phyloP scores from a whole-genome alignment of 2,113 vertebrate species.

The Meleagris gallopavo region DNA sequence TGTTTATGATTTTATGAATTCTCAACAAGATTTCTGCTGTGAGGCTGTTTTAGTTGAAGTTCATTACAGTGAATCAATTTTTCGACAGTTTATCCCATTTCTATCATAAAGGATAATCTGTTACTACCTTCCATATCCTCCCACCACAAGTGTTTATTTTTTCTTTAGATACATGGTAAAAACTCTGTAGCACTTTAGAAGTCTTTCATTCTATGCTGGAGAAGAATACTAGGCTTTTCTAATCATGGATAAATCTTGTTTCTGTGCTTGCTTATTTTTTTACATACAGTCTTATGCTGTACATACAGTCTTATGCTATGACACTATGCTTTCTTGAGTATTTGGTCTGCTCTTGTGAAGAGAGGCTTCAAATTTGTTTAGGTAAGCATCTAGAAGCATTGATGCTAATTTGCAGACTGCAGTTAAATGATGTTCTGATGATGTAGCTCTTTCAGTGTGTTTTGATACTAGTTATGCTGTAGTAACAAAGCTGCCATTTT shows the following conservation, averaged over 20 bases:
- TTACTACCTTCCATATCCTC: neutral
- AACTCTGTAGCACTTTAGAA: neutral
- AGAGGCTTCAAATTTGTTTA: neutral
- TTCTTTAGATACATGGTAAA: neutral
- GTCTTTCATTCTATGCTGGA: neutral
- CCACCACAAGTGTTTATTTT: neutral
- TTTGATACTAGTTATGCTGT: neutral
- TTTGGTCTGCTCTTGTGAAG: neutral
- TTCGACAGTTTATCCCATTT: neutral
- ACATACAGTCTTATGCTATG: neutral
- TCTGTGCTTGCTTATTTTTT: neutral
- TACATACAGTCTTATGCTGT: neutral
- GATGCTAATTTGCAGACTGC: neutral
- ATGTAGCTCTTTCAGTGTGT: neutral
- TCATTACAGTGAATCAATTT: neutral
- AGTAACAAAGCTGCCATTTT: neutral
- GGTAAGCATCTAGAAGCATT: neutral
- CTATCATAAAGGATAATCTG: neutral
- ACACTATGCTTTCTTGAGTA: neutral
- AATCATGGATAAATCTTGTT: neutral
- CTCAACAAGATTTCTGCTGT: neutral
- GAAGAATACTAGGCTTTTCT: neutral
- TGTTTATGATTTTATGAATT: neutral
- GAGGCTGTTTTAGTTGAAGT: neutral
- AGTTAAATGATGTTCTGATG: neutral